Conservation (phyloP, 2,797 vertebrate genomes). For the Todus mexicanus region DNA sequence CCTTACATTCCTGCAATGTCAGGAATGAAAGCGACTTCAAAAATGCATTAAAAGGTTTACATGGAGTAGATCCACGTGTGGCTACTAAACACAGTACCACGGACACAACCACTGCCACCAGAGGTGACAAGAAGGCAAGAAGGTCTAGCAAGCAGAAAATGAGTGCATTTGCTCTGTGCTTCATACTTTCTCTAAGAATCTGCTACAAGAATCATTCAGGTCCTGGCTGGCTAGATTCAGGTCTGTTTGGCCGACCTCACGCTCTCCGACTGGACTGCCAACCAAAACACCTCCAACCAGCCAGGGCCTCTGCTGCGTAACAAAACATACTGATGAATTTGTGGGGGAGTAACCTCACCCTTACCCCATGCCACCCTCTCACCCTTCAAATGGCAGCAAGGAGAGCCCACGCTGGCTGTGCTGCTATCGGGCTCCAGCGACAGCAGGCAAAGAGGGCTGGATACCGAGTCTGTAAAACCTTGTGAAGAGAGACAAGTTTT, state of each 20-base stretch:
- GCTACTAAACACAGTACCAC: background rate
- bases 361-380: fast-evolving
- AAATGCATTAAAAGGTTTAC: background rate
- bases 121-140: background rate
- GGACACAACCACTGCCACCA: background rate
- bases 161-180: background rate
- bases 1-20: background rate
- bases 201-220: background rate
- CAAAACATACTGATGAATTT: background rate
- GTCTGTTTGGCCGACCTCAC: background rate
- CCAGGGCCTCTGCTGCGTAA: background rate
- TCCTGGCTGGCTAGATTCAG: background rate
- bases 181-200: background rate
- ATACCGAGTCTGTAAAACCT: background rate
- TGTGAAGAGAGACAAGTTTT: background rate
- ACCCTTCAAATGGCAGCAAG: background rate
- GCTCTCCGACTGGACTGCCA: background rate
- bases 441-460: background rate
- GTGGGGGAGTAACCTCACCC: fast-evolving
- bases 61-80: background rate
- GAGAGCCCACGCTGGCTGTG: background rate
- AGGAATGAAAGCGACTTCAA: background rate
- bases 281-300: background rate
- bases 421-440: background rate
- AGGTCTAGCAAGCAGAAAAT: background rate